These are phyloP conservation scores for Pharmacophagus antenor DNA, from an alignment of 2,888 invertebrate genomes.

Conservation along the genomic window DNA sequence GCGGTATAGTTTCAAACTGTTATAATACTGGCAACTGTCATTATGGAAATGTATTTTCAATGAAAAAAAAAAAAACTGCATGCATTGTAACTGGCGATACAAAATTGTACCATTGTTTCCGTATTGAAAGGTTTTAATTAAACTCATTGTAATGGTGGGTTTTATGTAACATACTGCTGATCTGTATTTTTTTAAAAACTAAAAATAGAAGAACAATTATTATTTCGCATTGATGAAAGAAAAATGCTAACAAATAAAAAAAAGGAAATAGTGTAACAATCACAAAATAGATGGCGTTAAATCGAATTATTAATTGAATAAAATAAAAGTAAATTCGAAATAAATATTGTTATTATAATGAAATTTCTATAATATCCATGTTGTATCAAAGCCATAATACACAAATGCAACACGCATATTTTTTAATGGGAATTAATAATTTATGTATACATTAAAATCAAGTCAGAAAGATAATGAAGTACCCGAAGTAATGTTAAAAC, in stretches of 20 bases:
- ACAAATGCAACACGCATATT: not conserved
- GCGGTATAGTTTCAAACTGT: not conserved
- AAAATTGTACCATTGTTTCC: not conserved
- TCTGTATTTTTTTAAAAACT: too few species aligned
- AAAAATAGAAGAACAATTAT: too few species aligned
- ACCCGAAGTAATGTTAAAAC: not conserved
- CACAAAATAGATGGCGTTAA: too few species aligned
- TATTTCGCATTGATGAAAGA: too few species aligned
- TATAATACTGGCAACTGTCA: constrained; percentile 1
- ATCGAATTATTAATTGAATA: too few species aligned
- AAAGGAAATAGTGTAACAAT: too few species aligned
- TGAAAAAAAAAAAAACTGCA: not conserved
- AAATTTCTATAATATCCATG: too few species aligned
- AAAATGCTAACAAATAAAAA: too few species aligned
- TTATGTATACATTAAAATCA: not conserved
- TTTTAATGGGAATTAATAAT: not conserved
- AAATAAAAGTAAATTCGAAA: too few species aligned
- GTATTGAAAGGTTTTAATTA: not conserved
- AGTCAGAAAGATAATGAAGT: not conserved
- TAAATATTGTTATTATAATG: too few species aligned
- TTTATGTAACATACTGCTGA: not conserved
- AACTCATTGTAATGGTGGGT: not conserved
- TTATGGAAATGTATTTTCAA: not conserved
- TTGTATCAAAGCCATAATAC: too few species aligned
- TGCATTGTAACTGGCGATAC: not conserved